Evolutionary conservation across 1,140 invertebrate species (phyloP).

Genomic region (Drosophila prosaltans): DNA sequence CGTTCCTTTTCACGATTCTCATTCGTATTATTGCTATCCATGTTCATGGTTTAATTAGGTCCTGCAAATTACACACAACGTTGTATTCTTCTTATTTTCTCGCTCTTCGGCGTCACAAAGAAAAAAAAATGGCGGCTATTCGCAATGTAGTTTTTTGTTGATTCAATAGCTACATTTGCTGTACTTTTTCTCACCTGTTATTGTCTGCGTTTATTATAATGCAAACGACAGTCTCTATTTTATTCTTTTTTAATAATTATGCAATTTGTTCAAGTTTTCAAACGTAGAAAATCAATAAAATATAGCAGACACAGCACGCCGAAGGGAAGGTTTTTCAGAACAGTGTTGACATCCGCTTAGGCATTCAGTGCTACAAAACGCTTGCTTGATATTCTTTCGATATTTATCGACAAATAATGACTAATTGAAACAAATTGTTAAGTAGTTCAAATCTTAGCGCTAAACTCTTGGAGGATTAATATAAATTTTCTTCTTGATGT

Average conservation of each 20-base stretch:
- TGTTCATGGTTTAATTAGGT: slow-evolving; percentile 51
- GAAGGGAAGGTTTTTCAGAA: background rate
- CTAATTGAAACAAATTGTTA: no score
- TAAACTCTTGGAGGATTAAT: background rate
- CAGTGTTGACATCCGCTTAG: background rate
- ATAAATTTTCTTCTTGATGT: background rate
- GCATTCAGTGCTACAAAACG: background rate
- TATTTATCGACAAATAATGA: background rate
- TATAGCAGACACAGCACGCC: background rate
- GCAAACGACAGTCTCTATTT: background rate
- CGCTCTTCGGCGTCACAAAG: slow-evolving; percentile 54
- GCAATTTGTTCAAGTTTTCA: background rate
- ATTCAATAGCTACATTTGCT: background rate
- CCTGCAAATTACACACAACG: slow-evolving; percentile 35
- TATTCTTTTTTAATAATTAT: background rate
- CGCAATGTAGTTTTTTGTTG: slow-evolving; percentile 4
- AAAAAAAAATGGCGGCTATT: slow-evolving; percentile 53
- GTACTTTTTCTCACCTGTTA: background rate
- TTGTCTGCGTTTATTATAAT: background rate
- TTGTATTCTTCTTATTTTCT: slow-evolving; percentile 5
- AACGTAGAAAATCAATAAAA: slow-evolving; percentile 1
- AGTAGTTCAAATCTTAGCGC: background rate
- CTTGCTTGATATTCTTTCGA: background rate
- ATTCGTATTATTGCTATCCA: slow-evolving; percentile 60
- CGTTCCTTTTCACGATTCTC: slow-evolving; percentile 85